Evolutionary conservation across 2,888 invertebrate genomes (phyloP).

Genomic region (Lobophora halterata): DNA sequence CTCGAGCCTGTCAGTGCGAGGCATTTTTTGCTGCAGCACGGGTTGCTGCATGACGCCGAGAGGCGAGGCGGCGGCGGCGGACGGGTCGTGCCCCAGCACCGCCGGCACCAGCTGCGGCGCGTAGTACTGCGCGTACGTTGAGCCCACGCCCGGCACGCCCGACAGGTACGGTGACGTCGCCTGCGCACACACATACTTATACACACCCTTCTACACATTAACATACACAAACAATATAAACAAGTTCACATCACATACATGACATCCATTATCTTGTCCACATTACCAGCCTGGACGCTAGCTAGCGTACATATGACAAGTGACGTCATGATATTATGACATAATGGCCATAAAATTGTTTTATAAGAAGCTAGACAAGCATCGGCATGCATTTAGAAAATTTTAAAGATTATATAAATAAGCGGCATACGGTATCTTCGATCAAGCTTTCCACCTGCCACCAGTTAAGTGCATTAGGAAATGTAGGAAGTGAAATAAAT

Average conservation of each 20-base stretch:
- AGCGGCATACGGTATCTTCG: slow-evolving; percentile 66
- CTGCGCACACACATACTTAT: slow-evolving; percentile 67
- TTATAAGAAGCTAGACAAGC: slow-evolving; percentile 58
- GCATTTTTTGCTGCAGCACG: slow-evolving; percentile 95
- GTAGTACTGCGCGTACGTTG: slow-evolving; percentile 95
- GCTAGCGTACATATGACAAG: slow-evolving; percentile 4
- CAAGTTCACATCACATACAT: slow-evolving; percentile 4
- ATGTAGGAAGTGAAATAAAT: slow-evolving; percentile 36
- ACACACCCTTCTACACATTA: slow-evolving; percentile 14
- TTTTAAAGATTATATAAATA: slow-evolving; percentile 53
- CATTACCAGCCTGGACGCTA: slow-evolving; percentile 13
- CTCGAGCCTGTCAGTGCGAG: slow-evolving; percentile 97
- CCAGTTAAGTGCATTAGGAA: slow-evolving; percentile 49
- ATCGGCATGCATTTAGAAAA: slow-evolving; percentile 57
- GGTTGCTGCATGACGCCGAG: slow-evolving; percentile 93
- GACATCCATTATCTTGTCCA: slow-evolving; percentile 6
- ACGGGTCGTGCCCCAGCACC: slow-evolving; percentile 93
- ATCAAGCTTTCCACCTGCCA: slow-evolving; percentile 71
- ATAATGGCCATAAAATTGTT: slow-evolving; percentile 1
- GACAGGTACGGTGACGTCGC: slow-evolving; percentile 96
- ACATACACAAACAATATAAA: neutral
- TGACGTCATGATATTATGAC: neutral
- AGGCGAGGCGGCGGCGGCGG: slow-evolving; percentile 88
- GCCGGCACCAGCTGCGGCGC: slow-evolving; percentile 94
- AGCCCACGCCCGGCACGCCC: slow-evolving; percentile 93